Evolutionary conservation across 2,797 vertebrate genomes (phyloP).

Genomic region (Anabacerthia variegaticeps): DNA sequence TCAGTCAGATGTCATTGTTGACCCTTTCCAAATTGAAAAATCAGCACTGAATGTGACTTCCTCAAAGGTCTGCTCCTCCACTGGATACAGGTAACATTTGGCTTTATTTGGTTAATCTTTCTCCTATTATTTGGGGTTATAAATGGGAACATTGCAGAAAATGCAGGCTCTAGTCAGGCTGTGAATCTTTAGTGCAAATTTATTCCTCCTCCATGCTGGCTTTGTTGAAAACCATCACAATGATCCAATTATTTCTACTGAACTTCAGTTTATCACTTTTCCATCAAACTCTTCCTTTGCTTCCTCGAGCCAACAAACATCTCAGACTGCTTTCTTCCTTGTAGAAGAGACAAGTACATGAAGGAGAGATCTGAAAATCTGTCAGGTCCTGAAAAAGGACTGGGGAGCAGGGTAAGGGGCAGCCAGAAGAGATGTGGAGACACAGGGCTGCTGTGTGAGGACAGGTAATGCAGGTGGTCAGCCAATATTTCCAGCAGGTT

Average conservation of each 20-base stretch:
- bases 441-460: background rate
- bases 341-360: background rate
- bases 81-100: background rate
- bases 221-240: background rate
- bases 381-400: background rate
- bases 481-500: background rate
- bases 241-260: background rate
- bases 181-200: background rate
- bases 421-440: background rate
- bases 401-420: background rate
- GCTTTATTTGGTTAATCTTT: background rate
- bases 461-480: background rate
- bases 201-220: background rate
- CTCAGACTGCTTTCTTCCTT: background rate
- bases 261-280: background rate
- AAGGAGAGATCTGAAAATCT: background rate
- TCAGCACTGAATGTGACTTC: background rate
- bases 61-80: background rate
- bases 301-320: background rate
- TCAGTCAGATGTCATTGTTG: background rate
- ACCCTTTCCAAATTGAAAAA: background rate
- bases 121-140: background rate
- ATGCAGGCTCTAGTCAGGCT: background rate
- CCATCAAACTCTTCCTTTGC: background rate
- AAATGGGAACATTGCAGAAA: background rate